These are phyloP conservation scores for Tortrix viridana DNA, from an alignment of 2,888 invertebrate species.

Conservation along the genomic window DNA sequence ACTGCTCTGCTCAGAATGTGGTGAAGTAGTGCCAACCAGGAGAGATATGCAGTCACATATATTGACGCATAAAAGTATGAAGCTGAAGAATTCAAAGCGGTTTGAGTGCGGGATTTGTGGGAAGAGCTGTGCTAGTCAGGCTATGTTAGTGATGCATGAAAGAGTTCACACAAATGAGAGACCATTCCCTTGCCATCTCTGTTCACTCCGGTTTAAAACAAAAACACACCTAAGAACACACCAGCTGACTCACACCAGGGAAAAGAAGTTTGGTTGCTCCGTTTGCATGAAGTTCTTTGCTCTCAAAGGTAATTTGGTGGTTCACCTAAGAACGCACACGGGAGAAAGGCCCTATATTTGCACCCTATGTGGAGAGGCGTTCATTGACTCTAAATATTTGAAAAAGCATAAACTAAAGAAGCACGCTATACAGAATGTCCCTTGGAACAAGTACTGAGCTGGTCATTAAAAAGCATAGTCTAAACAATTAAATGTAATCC, in stretches of 20 bases:
- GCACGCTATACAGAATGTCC: conserved; percentile 71
- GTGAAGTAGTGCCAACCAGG: conserved; percentile 66
- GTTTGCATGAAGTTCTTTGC: conserved; percentile 83
- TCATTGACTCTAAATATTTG: conserved; percentile 81
- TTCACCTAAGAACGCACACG: conserved; percentile 79
- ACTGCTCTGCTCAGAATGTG: conserved; percentile 67
- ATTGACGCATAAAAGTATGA: conserved; percentile 58
- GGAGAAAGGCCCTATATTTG: conserved; percentile 80
- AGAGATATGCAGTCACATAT: conserved; percentile 67
- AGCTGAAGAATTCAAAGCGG: conserved; percentile 60
- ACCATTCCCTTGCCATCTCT: conserved; percentile 75
- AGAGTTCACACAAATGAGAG: conserved; percentile 79
- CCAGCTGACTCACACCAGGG: conserved; percentile 78
- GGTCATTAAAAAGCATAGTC: conserved; percentile 8
- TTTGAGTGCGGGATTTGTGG: conserved; percentile 75
- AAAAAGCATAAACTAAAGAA: conserved; percentile 80
- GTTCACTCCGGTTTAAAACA: conserved; percentile 75
- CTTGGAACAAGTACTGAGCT: conserved; percentile 70
- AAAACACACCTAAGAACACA: conserved; percentile 80
- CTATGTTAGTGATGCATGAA: conserved; percentile 80
- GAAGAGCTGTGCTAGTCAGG: conserved; percentile 76
- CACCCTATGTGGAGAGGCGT: conserved; percentile 73
- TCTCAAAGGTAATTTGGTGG: conserved; percentile 77
- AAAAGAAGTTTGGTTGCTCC: conserved; percentile 81
- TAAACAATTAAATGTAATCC: too few species aligned